phyloP scores from a whole-genome alignment of 1,140 invertebrate species.

The Bombus haemorrhoidalis region DNA sequence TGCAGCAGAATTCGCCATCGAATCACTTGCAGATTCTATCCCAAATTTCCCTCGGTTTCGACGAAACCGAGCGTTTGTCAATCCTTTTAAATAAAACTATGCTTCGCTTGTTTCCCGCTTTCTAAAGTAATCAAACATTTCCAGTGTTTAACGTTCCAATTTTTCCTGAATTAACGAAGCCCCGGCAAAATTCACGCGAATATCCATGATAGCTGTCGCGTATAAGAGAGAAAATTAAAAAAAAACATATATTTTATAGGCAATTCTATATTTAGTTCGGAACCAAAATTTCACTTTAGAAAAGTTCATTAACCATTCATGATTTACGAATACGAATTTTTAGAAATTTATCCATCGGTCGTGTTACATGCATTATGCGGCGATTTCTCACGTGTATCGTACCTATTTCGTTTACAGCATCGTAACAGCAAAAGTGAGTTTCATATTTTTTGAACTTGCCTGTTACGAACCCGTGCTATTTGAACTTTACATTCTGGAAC shows the following conservation, averaged over 20 bases:
- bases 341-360: not conserved
- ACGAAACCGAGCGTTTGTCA: not conserved
- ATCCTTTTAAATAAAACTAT: slow-evolving; percentile 31
- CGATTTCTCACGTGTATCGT: not conserved
- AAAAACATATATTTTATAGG: not conserved
- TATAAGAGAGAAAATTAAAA: too few relatives aligned
- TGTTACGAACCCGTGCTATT: not conserved
- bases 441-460: not conserved
- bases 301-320: too few relatives aligned
- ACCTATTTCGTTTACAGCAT: not conserved
- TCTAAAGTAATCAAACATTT: slow-evolving; percentile 11
- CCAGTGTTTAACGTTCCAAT: slow-evolving; percentile 28
- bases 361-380: not conserved
- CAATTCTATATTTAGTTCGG: not conserved
- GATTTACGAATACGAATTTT: too few relatives aligned
- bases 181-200: not conserved
- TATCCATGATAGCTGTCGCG: not conserved
- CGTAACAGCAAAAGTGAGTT: not conserved
- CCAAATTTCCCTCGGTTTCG: slow-evolving; percentile 5
- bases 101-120: not conserved
- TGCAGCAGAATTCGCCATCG: not conserved
- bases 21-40: slow-evolving; percentile 40
- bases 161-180: slow-evolving; percentile 14
- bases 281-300: not conserved
- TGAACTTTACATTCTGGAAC: not conserved